Percentiles rank a stretch among this genome's conserved stretches.
Evolutionary conservation across 1,140 invertebrate species (phyloP).

Genomic region (Neomicropteryx cornuta): DNA sequence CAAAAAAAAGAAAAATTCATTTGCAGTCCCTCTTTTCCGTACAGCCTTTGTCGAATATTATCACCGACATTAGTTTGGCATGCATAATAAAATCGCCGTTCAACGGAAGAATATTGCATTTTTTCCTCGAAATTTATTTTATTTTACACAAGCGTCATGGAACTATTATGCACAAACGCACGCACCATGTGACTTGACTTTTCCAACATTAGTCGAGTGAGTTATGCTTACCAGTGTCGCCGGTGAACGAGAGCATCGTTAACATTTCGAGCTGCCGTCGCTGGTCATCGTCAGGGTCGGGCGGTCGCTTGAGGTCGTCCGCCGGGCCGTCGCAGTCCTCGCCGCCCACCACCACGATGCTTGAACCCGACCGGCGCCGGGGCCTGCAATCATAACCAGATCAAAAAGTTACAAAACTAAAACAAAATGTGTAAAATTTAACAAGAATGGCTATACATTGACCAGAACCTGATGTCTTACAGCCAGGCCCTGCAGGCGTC

Average conservation of each 20-base stretch:
- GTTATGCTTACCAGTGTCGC: constrained; percentile 46
- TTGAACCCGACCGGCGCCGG: constrained; percentile 52
- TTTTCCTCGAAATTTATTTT: too few relatives aligned
- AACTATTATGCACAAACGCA: too few relatives aligned
- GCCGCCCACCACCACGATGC: constrained; percentile 54
- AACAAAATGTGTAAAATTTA: background rate
- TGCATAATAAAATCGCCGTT: too few relatives aligned
- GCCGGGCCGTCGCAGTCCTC: constrained; percentile 38
- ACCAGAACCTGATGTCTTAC: too few relatives aligned
- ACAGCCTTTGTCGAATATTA: too few relatives aligned
- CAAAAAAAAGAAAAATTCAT: too few relatives aligned
- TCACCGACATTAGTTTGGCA: too few relatives aligned
- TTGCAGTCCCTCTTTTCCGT: too few relatives aligned
- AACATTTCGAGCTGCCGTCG: constrained; percentile 57
- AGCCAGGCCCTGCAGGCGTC: too few relatives aligned
- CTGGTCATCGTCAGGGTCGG: constrained; percentile 39
- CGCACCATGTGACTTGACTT: constrained; percentile 4
- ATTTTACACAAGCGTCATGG: too few relatives aligned
- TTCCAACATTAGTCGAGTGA: constrained; percentile 1
- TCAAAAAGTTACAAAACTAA: background rate
- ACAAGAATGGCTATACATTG: too few relatives aligned
- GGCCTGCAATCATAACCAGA: constrained; percentile 40
- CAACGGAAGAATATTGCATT: too few relatives aligned
- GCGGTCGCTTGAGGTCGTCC: constrained; percentile 26
- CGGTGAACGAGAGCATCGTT: constrained; percentile 52